A percentile compares a stretch with the other conserved stretches of the same genome.
phyloP scores from a whole-genome alignment of 2,888 invertebrate species.

The Aphodius granarius region DNA sequence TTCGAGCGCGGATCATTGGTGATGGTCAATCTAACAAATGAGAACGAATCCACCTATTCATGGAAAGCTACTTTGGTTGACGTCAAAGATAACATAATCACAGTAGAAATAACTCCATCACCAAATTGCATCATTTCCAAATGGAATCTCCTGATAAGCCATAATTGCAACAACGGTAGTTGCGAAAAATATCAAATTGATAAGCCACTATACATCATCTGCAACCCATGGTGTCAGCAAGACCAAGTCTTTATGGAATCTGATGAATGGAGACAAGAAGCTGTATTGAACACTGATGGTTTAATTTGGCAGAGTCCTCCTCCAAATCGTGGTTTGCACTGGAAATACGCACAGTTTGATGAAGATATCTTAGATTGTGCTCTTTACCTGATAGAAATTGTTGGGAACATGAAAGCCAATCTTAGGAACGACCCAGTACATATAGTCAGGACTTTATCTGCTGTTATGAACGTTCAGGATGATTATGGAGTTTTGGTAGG shows the following conservation, averaged over 20 bases:
- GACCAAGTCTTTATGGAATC: conserved; percentile 72
- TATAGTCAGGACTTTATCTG: conserved; percentile 73
- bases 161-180: conserved; percentile 39
- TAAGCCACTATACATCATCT: conserved; percentile 72
- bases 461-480: conserved; percentile 79
- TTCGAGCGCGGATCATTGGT: conserved; percentile 72
- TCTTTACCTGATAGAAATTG: conserved; percentile 65
- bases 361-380: conserved; percentile 67
- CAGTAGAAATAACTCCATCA: conserved; percentile 65
- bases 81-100: conserved; percentile 62
- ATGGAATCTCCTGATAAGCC: conserved; percentile 31
- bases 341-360: conserved; percentile 77
- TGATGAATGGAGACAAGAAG: conserved; percentile 67
- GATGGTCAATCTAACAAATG: conserved; percentile 70
- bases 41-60: conserved; percentile 62
- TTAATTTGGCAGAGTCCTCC: conserved; percentile 75
- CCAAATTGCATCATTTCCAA: conserved; percentile 51
- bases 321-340: conserved; percentile 69
- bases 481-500: conserved; percentile 80
- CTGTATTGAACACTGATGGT: conserved; percentile 71
- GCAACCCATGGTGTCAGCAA: conserved; percentile 77
- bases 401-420: conserved; percentile 61
- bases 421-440: conserved; percentile 75
- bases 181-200: conserved; percentile 64
- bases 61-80: conserved; percentile 77